Evolutionary conservation across 2,797 vertebrate species (phyloP).

Genomic region (Steatocranus sp.): DNA sequence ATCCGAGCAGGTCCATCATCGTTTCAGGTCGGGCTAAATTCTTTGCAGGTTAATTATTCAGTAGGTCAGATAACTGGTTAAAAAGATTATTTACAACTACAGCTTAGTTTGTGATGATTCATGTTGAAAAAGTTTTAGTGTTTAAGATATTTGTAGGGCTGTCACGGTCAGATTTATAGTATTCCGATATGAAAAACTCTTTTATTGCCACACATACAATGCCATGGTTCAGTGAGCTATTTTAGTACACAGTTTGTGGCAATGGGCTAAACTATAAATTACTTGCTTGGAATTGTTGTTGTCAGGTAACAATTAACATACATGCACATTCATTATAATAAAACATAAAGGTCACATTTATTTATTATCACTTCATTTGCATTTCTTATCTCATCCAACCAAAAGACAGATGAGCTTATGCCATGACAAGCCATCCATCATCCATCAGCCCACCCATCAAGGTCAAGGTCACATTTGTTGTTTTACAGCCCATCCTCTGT

Average conservation of each 20-base stretch:
- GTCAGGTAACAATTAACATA: neutral
- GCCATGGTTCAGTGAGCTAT: neutral
- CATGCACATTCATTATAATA: neutral
- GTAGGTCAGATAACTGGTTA: neutral
- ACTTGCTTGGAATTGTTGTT: neutral
- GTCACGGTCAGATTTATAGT: neutral
- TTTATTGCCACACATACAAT: neutral
- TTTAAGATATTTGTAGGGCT: neutral
- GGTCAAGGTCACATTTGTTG: neutral
- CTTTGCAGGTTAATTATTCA: neutral
- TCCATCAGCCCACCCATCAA: neutral
- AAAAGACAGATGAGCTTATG: neutral
- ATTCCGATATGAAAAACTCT: neutral
- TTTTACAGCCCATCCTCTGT: neutral
- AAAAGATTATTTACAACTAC: neutral
- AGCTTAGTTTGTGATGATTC: neutral
- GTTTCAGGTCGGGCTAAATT: neutral
- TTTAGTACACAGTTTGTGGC: neutral
- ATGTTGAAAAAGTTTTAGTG: accelerated
- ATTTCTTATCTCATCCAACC: neutral
- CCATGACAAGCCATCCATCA: neutral
- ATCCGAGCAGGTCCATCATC: neutral
- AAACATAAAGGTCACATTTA: neutral
- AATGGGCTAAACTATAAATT: neutral
- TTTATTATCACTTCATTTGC: neutral